Evolutionary conservation across 1,140 invertebrate species (phyloP), one percentile per base, ranked within the genome.

Genomic region (Nebria ingens): DNA sequence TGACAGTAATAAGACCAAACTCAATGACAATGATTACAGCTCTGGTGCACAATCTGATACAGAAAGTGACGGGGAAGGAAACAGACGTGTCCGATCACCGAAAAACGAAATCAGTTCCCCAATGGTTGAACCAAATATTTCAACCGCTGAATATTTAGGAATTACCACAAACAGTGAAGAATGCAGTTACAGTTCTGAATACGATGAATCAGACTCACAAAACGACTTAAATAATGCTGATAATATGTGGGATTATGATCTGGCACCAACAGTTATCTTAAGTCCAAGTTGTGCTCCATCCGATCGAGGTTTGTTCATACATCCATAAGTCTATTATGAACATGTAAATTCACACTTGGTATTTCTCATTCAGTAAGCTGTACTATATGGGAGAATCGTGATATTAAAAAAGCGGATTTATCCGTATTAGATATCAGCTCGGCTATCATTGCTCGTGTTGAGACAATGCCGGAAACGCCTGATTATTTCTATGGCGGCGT

Each of bases 401-500:
- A 93, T 61, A 84, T 89, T 20, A 89, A 95, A 65, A 95, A 96
- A 71, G 90, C 89, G 0, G 91, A 96, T 66, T 75, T 97, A 52
- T 92, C 91, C 0, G 91, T 93, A 1, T 72, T 97, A 38, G 93
- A 97, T 69, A 95, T 97, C 59, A 93, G 91, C 66, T 93, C 91
- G 62, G 87, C 85, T 19, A 94, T 97, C 61, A 95, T 97, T 57
- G 83, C 79, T 65, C 84, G 84, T 66, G 93, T 95, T 1, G 93
- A 96, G 72, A 79, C 81, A 15, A 84, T 87, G 70, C 82, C 84
- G 19, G 86, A 91, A 61, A 84, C 81, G 61, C 83, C 83, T 60
- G 88, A 91, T 72, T 93, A 91, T 68, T 83, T 93, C 71, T 87
- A 86, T 65, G 76, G 80, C 40, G 85, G 85, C 65, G 59, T 81